Conservation (phyloP, 2,888 invertebrate genomes). For the Acrocyrtus sp. region DNA sequence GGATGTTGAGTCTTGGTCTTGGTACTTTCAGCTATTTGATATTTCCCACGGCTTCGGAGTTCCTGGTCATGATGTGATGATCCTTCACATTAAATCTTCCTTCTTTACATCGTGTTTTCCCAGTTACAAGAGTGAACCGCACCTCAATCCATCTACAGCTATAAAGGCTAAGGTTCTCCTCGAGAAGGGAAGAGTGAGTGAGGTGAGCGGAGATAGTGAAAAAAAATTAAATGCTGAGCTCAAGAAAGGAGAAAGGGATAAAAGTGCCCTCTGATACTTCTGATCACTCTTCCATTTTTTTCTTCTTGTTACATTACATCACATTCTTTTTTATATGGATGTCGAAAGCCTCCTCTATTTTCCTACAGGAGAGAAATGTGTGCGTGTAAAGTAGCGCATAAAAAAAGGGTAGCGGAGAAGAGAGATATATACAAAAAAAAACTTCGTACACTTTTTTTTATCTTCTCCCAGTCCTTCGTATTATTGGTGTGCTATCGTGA, state of each 20-base stretch:
- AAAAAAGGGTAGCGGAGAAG: slow-evolving; percentile 6
- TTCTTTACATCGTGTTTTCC: slow-evolving; percentile 31
- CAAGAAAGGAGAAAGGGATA: slow-evolving; percentile 31
- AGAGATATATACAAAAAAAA: no score
- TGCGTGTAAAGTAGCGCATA: slow-evolving; percentile 14
- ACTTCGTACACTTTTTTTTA: no score
- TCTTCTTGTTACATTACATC: slow-evolving; percentile 4
- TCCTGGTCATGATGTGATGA: slow-evolving; percentile 1
- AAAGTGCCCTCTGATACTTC: no score
- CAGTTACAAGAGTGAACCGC: slow-evolving; percentile 46
- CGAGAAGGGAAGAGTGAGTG: no score
- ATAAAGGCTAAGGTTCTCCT: not conserved
- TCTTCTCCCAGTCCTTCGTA: not conserved
- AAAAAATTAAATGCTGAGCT: slow-evolving; percentile 17
- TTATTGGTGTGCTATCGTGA: not conserved
- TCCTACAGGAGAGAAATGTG: not conserved
- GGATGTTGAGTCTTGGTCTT: no score
- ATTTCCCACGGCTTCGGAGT: slow-evolving; percentile 32
- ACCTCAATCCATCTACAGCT: slow-evolving; percentile 42
- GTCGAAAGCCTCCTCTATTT: slow-evolving; percentile 3
- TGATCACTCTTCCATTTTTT: slow-evolving; percentile 8
- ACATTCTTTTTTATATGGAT: not conserved
- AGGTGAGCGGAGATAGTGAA: no score
- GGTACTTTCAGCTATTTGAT: not conserved
- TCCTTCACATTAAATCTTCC: not conserved